Base-by-base conservation (phyloP, 2,113 vertebrate species). In the Psittacula cyanocephala region DNA sequence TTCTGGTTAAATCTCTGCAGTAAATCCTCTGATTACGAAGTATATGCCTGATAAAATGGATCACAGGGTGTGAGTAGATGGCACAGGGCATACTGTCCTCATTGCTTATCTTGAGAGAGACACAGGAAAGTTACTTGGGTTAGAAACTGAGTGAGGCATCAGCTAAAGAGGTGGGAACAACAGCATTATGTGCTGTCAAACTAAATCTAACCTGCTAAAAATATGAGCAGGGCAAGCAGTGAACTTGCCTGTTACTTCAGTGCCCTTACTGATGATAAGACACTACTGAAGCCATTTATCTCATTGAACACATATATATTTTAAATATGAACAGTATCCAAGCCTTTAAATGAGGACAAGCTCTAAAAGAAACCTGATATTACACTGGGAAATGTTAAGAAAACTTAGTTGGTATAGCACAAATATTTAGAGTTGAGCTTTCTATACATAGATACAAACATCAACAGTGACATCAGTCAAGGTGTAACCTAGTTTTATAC, bases 201-300 rank as follows among this genome's bases (percentile, higher is more conserved):
- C 37, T 55, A 62, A 89, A 88, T 82, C 46, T 77, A 93, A 93
- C 63, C n/a, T 69, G 20, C 59, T 89, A 33, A 91, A 93, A 91
- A 67, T 50, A 44, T 1, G 16, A 79, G 55, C 35, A 65, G 57
- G 24, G 52, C 1, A 3, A 39, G 47, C 52, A 80, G 15, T 41
- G 70, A 76, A 81, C 35, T 62, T 89, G 46, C 13, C 62, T 0
- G 0, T 53, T 91, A 57, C 53, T 77, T 88, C 53, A 47, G 15
- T 74, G 49, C 13, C 37, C 55, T 55, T 77, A 10, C 3, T 65
- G 20, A 9, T 71, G 46, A 14, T 50, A 31, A 72, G 23, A 44
- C 18, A 24, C 19, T n/a, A 44, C 29, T 74, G 46, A 93, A 90
- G 86, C 1, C 2, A 25, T 46, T 77, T 44, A 69, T 37, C 16